Base-by-base conservation (phyloP, 2,113 vertebrate species). In the Zapus hudsonius region DNA sequence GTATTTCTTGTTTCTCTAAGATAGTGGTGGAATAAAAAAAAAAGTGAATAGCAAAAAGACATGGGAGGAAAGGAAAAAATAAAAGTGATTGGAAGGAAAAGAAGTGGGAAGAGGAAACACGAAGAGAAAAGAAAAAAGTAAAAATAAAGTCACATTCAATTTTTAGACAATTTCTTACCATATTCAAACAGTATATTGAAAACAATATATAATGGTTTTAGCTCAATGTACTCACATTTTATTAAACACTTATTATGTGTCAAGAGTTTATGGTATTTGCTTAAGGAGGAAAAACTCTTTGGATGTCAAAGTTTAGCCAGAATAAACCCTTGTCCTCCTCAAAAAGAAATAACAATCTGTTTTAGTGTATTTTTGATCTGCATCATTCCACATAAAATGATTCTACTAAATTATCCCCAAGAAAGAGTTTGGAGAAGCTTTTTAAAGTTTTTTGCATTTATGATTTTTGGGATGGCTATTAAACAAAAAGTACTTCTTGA, bases 181-280 rank as follows among this genome's bases (percentile, higher is more conserved):
- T 52, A 52, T 52, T 52, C 52, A 52, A 52, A 52, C 0, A 80
- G 12, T 23, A 83, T 13, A 70, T 1, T 42, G 47, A 64, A 92
- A 76, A 84, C 13, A 91, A 59, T 69, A 74, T 74, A 40, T 72
- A 40, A 89, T 1, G 12, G 3, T 16, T 59, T 57, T n/a, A 87
- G 59, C 38, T 93, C 66, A 76, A n/a, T 72, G 92, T 44, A 72
- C 55, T 61, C 81, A 89, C 20, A 78, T 84, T 92, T 72, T 78
- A 73, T 57, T 76, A 59, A 84, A 55, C 19, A 69, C 5, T 36
- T 73, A 89, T 25, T 83, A 11, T 29, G 4, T 59, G 36, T 22
- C 63, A 84, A 72, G 44, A 55, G n/a, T 7, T 80, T 89, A 57
- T 17, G 52, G 9, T 91, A 94, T 52, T 4, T 42, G n/a, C 20